These are phyloP conservation scores for Calameuta pallipes DNA, from an alignment of 2,888 invertebrate species.

Conservation along the genomic window DNA sequence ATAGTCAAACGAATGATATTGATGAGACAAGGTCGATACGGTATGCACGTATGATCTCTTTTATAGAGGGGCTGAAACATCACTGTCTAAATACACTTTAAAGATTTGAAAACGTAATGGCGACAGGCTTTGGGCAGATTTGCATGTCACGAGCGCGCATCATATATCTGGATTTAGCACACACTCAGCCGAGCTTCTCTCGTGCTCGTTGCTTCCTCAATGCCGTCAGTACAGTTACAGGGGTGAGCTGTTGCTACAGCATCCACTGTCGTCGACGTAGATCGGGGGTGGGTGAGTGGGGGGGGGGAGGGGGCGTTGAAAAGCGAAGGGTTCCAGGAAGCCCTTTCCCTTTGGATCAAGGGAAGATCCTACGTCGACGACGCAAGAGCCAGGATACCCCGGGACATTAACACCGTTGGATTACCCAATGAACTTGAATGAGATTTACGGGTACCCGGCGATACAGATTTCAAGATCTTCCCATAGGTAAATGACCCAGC, in stretches of 20 bases:
- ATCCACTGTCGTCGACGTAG: not conserved
- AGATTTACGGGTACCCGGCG: conserved; percentile 50
- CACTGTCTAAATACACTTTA: conserved; percentile 66
- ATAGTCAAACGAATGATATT: not conserved
- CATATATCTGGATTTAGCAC: conserved; percentile 66
- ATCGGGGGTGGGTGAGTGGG: not conserved
- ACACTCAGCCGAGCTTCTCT: conserved; percentile 42
- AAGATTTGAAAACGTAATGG: conserved; percentile 67
- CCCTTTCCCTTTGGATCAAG: conserved; percentile 49
- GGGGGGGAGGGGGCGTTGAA: conserved; percentile 15
- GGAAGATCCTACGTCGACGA: conserved; percentile 41
- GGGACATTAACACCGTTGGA: conserved; percentile 62
- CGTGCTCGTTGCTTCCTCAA: conserved; percentile 4
- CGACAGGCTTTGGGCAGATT: conserved; percentile 65
- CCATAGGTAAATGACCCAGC: not conserved
- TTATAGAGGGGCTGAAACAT: not conserved
- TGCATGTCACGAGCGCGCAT: conserved; percentile 66
- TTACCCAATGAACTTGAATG: conserved; percentile 63
- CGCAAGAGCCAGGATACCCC: conserved; percentile 35
- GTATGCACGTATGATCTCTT: not conserved
- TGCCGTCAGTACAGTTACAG: not conserved
- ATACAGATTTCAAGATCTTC: not conserved
- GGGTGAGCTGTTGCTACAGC: not conserved
- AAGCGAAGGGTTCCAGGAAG: conserved; percentile 35
- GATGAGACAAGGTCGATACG: not conserved